Evolutionary conservation across 2,888 invertebrate species (phyloP).

Genomic region (Syritta pipiens): DNA sequence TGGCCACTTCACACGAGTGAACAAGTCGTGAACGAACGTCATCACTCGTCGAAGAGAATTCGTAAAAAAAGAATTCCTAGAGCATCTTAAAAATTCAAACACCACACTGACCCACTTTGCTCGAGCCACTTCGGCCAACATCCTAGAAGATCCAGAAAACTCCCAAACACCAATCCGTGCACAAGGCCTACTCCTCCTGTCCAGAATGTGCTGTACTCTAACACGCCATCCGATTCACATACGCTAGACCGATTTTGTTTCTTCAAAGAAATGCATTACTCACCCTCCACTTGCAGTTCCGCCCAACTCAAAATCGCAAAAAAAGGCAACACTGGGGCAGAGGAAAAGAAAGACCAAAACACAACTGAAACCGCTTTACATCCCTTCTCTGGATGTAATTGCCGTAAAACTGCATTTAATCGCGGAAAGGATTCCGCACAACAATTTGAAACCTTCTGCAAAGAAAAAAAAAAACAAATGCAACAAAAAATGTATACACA

Average conservation of each 20-base stretch:
- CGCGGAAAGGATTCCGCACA: slow-evolving; percentile 36
- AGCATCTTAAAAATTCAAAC: no score
- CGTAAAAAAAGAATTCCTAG: no score
- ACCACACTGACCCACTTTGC: no score
- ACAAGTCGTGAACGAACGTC: no score
- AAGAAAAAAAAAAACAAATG: slow-evolving; percentile 14
- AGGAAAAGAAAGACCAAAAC: not conserved
- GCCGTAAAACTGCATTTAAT: slow-evolving; percentile 62
- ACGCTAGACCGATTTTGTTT: not conserved
- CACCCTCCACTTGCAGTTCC: slow-evolving; percentile 43
- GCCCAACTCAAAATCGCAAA: not conserved
- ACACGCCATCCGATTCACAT: not conserved
- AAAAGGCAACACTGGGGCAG: slow-evolving; percentile 3
- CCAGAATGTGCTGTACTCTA: no score
- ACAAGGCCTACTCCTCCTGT: no score
- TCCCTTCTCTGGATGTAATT: slow-evolving; percentile 36
- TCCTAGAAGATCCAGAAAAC: no score
- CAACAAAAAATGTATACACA: slow-evolving; percentile 14
- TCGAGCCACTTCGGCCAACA: no score
- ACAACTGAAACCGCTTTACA: not conserved
- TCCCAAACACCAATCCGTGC: no score
- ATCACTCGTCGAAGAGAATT: no score
- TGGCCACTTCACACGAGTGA: no score
- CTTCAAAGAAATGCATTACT: slow-evolving; percentile 44
- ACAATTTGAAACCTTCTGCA: slow-evolving; percentile 52